These are phyloP conservation scores for Phengaris alcon DNA, from an alignment of 2,888 invertebrate species.

Conservation along the genomic window DNA sequence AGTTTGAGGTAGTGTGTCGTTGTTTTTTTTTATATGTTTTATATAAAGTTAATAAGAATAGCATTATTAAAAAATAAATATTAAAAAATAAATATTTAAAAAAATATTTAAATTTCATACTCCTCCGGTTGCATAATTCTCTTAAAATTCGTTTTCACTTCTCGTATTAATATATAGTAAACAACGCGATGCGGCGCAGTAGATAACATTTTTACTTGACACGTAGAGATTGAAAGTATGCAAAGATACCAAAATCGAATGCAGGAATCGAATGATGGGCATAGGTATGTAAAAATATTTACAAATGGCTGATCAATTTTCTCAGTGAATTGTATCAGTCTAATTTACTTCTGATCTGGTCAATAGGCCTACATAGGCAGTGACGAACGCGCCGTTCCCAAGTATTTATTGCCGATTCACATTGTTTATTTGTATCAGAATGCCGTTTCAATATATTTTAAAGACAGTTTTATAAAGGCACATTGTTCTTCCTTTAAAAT, in stretches of 20 bases:
- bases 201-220: too few species aligned
- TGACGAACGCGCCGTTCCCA: conserved; percentile 1
- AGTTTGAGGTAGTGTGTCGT: too few species aligned
- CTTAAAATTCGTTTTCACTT: too few species aligned
- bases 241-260: background rate
- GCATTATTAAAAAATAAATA: too few species aligned
- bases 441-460: conserved; percentile 33
- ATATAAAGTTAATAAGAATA: too few species aligned
- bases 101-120: too few species aligned
- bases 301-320: background rate
- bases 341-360: background rate
- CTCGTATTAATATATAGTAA: too few species aligned
- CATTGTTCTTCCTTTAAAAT: background rate
- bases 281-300: background rate
- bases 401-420: conserved; percentile 9
- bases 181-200: too few species aligned
- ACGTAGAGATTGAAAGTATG: background rate
- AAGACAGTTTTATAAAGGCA: conserved; percentile 31
- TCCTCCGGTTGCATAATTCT: too few species aligned
- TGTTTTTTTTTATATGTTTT: too few species aligned
- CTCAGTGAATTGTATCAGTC: conserved; percentile 4
- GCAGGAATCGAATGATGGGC: background rate
- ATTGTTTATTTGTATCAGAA: conserved; percentile 20
- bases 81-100: too few species aligned
- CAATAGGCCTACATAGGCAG: background rate